Evolutionary conservation across 2,113 vertebrate genomes (phyloP).

Genomic region (Nycticorax nycticorax): DNA sequence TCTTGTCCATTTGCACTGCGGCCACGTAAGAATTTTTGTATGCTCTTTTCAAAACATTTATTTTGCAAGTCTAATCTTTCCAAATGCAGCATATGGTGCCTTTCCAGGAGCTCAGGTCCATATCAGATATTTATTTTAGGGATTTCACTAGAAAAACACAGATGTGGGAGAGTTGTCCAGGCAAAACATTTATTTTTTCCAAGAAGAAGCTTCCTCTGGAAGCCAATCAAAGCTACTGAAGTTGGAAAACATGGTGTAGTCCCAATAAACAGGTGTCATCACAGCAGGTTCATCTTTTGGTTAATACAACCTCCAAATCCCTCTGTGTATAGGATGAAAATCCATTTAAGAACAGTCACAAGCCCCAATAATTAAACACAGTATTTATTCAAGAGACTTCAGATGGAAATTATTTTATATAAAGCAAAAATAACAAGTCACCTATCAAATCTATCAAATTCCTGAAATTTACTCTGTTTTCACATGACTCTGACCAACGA

Average conservation of each 20-base stretch:
- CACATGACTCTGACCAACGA: background rate
- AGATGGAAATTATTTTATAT: background rate
- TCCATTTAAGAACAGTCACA: background rate
- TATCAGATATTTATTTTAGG: conserved; percentile 24
- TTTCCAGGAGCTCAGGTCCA: conserved; percentile 8
- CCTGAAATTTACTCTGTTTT: background rate
- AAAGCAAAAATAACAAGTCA: background rate
- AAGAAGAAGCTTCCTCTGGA: background rate
- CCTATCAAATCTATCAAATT: background rate
- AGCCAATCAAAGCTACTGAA: background rate
- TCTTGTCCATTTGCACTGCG: background rate
- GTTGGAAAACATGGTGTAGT: background rate
- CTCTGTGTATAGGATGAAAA: background rate
- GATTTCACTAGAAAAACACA: conserved; percentile 38
- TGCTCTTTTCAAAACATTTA: background rate
- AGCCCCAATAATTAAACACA: background rate
- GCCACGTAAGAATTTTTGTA: background rate
- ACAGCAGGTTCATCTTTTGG: background rate
- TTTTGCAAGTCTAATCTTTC: conserved; percentile 17
- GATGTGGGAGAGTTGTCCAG: background rate
- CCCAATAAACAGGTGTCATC: background rate
- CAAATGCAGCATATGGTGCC: background rate
- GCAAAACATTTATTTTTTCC: background rate
- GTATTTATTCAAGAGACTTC: background rate
- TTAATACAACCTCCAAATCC: background rate